These are phyloP conservation scores for Clistopyga incitator DNA, from an alignment of 2,888 invertebrate genomes.

Conservation along the genomic window DNA sequence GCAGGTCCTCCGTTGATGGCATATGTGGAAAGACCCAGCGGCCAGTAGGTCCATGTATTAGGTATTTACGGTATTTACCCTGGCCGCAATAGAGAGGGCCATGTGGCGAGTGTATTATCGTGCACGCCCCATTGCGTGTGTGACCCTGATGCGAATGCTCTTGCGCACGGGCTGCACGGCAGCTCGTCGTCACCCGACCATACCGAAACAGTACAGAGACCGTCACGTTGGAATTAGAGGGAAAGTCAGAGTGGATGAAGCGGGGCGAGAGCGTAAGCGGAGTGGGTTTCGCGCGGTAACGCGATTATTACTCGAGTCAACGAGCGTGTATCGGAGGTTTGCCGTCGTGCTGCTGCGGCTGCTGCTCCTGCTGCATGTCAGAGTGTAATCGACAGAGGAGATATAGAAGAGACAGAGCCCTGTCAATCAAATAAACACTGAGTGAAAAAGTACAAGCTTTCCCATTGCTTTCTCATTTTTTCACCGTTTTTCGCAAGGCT, in stretches of 20 bases:
- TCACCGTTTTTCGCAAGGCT: not conserved
- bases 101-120: conserved; percentile 47
- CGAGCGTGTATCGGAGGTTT: conserved; percentile 61
- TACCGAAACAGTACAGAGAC: conserved; percentile 34
- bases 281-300: conserved; percentile 61
- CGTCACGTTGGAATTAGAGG: conserved; percentile 67
- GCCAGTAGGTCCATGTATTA: conserved; percentile 21
- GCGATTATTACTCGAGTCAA: conserved; percentile 66
- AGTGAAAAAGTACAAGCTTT: not conserved
- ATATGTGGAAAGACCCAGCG: not conserved
- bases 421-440: conserved; percentile 18
- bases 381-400: conserved; percentile 15
- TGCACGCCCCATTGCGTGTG: conserved; percentile 57
- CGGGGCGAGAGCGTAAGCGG: conserved; percentile 55
- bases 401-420: not conserved
- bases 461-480: not conserved
- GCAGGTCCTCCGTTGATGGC: not conserved
- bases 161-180: conserved; percentile 13
- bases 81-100: conserved; percentile 16
- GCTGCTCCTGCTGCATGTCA: conserved; percentile 10
- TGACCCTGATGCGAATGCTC: conserved; percentile 47
- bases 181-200: conserved; percentile 35
- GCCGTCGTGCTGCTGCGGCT: conserved; percentile 29
- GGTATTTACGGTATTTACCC: conserved; percentile 48
- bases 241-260: conserved; percentile 65